Evolutionary conservation across 2,797 vertebrate species (phyloP).

Genomic region (Falco rusticolus): DNA sequence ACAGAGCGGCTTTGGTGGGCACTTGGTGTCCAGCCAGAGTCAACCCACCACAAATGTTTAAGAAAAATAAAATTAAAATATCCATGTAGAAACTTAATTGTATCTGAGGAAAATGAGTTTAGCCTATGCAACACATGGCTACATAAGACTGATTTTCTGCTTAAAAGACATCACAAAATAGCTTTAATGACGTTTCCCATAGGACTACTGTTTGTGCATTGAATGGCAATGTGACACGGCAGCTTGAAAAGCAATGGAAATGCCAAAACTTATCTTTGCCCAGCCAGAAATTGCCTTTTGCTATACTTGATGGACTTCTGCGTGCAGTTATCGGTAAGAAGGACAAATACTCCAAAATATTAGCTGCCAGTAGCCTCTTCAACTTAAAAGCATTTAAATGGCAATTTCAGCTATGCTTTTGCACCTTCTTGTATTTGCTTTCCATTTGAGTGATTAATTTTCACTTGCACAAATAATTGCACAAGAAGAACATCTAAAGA

Average conservation of each 20-base stretch:
- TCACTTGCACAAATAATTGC: constrained; percentile 25
- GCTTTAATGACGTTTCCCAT: neutral
- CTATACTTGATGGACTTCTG: neutral
- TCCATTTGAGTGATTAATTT: constrained; percentile 5
- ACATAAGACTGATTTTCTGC: neutral
- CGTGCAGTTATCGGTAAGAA: neutral
- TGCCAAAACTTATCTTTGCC: neutral
- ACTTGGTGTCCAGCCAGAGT: neutral
- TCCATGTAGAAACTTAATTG: neutral
- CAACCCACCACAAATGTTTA: neutral
- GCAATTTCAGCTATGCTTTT: neutral
- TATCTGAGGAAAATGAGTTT: neutral
- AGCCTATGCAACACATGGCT: neutral
- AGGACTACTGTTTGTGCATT: neutral
- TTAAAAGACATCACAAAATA: neutral
- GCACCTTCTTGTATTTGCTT: neutral
- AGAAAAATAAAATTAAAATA: neutral
- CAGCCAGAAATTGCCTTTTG: neutral
- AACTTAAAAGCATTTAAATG: constrained; percentile 26
- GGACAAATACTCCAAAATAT: neutral
- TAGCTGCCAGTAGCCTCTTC: neutral
- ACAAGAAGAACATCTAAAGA: constrained; percentile 21
- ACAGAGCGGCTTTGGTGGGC: neutral
- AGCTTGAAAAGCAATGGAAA: neutral
- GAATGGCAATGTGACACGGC: neutral